Evolutionary conservation across 2,888 invertebrate genomes (phyloP), one percentile per base, ranked within the genome.

Genomic region (Hydropsyche betteni): DNA sequence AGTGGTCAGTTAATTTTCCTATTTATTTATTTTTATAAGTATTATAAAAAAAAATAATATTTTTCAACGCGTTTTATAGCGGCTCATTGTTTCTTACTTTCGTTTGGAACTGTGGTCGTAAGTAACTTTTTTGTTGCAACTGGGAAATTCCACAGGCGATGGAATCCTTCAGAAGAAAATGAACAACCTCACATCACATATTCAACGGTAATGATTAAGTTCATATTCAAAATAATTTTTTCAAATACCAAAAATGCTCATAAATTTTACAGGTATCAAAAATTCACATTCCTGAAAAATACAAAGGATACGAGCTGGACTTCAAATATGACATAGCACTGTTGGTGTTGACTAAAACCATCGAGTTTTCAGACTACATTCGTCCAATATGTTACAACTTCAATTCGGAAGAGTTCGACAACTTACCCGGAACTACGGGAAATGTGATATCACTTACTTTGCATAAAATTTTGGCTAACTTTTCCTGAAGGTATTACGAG

Each of bases 61-160:
- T 44, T 44, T 44, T 44, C 1, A 44, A 8, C 10, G 10, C 6
- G 3, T 8, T 44, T 44, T 44, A 3, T 5, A 64, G 64, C 64
- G 34, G 64, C 64, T 64, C 64, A 64, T n/a, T 64, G 64, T n/a
- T 64, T 64, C 36, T n/a, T n/a, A 4, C 33, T 33, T 64, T 33
- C 64, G 10, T 24, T 8, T 7, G 64, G 64, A 64, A 64, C 34
- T 36, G 34, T 64, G n/a, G 10, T n/a, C 1, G 64, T 34, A n/a
- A 36, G n/a, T 12, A 34, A 36, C 10, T 64, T 12, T 10, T 4
- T 34, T 4, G 36, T 64, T 33, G 64, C 12, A 64, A 36, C 10
- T 36, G 64, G 64, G 4, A 64, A 64, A 64, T 64, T 34, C 34
- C 34, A 64, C 10, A 33, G 64, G 5, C 33, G 64, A 33, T 64